phyloP scores from a whole-genome alignment of 2,113 vertebrate genomes.

The Pteruthius melanotis region DNA sequence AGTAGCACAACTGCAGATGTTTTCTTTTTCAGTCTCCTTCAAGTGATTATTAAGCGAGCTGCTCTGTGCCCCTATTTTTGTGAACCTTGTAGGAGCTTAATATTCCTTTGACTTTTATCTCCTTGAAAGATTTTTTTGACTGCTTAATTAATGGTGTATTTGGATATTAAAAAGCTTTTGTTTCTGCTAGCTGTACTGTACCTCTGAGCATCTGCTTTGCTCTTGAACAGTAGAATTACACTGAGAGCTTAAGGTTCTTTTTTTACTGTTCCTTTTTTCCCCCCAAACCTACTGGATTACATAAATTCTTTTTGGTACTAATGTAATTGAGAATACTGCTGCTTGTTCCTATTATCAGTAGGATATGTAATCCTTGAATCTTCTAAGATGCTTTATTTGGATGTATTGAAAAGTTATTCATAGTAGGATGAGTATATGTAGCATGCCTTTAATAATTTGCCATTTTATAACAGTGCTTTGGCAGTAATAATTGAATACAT shows the following conservation, averaged over 20 bases:
- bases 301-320: not conserved
- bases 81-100: not conserved
- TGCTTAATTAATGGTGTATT: not conserved
- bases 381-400: not conserved
- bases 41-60: not conserved
- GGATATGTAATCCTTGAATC: not conserved
- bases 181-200: not conserved
- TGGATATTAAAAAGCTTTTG: not conserved
- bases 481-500: not conserved
- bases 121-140: not conserved
- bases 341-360: not conserved
- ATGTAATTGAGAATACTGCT: not conserved
- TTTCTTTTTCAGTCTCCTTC: not conserved
- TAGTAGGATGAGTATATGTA: not conserved
- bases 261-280: fast-evolving
- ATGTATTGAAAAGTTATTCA: not conserved
- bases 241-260: not conserved
- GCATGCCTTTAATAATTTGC: not conserved
- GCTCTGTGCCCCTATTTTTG: not conserved
- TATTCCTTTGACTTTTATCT: not conserved
- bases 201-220: not conserved
- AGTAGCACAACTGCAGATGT: not conserved
- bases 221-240: not conserved
- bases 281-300: too few relatives aligned
- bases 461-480: not conserved